Evolutionary conservation across 2,888 invertebrate species (phyloP).

Genomic region (Lutraria lutraria): DNA sequence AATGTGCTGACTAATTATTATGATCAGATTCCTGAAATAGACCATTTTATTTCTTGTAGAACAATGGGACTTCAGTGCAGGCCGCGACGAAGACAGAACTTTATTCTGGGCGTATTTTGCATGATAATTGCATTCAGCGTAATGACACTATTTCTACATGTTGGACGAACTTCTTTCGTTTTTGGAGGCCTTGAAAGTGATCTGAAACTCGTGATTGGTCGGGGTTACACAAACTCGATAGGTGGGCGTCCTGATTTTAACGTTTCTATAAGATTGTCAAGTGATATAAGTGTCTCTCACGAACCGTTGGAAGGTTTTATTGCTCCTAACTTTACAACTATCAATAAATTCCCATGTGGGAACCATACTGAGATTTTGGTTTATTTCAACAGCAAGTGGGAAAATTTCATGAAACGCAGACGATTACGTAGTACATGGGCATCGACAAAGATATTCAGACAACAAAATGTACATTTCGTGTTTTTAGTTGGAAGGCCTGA

Average conservation of each 20-base stretch:
- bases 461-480: constrained; percentile 49
- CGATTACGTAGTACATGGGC: constrained; percentile 75
- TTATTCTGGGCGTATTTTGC: not conserved
- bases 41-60: constrained; percentile 24
- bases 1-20: not conserved
- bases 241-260: not conserved
- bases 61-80: not conserved
- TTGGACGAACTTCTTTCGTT: not conserved
- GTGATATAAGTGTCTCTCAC: not conserved
- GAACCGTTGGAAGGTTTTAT: not conserved
- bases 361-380: constrained; percentile 66
- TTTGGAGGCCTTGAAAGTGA: not conserved
- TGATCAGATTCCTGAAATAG: not conserved
- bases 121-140: not conserved
- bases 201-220: not conserved
- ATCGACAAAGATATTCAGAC: constrained; percentile 26
- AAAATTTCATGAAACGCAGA: constrained; percentile 64
- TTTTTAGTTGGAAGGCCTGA: constrained; percentile 72
- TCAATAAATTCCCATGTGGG: constrained; percentile 39
- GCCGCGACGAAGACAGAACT: not conserved
- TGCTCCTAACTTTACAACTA: constrained; percentile 25
- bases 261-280: not conserved
- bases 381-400: constrained; percentile 73
- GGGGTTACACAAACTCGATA: not conserved
- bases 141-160: not conserved